Conservation (phyloP, 2,113 vertebrate genomes). For the Centropus unirufus region DNA sequence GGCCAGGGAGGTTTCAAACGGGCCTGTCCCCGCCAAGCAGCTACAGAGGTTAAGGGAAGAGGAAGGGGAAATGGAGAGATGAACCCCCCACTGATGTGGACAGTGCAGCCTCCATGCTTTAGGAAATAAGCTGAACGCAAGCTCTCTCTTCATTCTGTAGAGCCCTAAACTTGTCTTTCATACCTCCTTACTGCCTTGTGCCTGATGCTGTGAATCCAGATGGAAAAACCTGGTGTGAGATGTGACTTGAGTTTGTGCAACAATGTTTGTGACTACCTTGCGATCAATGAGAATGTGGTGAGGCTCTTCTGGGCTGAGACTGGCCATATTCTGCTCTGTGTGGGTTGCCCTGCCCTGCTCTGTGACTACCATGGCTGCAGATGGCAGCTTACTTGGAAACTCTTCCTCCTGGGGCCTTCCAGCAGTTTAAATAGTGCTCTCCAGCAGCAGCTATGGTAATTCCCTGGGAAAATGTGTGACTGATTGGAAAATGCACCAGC, state of each 20-base stretch:
- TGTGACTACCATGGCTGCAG: background rate
- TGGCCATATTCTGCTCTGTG: background rate
- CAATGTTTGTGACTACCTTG: fast-evolving
- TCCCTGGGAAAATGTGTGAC: background rate
- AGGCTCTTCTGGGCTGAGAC: background rate
- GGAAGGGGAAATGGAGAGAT: background rate
- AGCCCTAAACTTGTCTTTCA: background rate
- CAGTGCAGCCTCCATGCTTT: fast-evolving
- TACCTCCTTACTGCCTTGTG: background rate
- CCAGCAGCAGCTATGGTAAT: background rate
- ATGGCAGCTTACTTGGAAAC: background rate
- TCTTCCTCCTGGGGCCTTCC: background rate
- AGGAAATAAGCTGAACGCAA: background rate
- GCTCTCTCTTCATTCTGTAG: background rate
- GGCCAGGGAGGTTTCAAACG: background rate
- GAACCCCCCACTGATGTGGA: fast-evolving
- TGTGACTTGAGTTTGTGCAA: background rate
- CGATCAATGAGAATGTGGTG: background rate
- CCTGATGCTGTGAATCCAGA: background rate
- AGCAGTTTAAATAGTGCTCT: background rate
- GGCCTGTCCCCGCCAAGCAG: background rate
- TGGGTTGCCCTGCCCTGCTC: background rate
- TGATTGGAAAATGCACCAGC: fast-evolving
- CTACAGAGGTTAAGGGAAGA: background rate
- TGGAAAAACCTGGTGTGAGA: background rate